Percentiles rank a stretch among this genome's conserved stretches.
These are phyloP conservation scores for Neostethus bicornis DNA, from an alignment of 2,797 vertebrate species.

Conservation along the genomic window DNA sequence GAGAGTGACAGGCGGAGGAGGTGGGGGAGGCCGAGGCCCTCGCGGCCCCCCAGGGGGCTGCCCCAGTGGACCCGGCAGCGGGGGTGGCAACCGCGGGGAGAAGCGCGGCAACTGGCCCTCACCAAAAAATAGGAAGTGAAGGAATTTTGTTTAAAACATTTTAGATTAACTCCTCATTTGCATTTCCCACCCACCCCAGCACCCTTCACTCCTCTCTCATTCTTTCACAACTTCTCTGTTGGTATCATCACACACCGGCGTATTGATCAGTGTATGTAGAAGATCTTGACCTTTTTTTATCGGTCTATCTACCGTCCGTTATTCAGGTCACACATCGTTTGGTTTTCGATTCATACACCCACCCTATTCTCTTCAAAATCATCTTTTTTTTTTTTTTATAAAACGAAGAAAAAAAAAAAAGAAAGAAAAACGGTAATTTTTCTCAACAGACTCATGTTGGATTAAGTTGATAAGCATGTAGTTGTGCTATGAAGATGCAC, in stretches of 20 bases:
- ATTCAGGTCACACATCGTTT: conserved; percentile 65
- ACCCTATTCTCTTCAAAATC: background rate
- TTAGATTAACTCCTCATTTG: conserved; percentile 45
- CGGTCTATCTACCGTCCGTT: conserved; percentile 72
- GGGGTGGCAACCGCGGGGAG: conserved; percentile 79
- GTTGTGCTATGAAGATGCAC: conserved; percentile 60
- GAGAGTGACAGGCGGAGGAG: conserved; percentile 80
- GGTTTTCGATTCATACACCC: conserved; percentile 43
- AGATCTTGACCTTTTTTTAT: conserved; percentile 57
- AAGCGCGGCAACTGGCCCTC: conserved; percentile 88
- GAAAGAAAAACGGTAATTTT: no score
- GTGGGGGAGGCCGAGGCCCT: conserved; percentile 71
- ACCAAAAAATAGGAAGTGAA: conserved; percentile 90
- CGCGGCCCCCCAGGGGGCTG: conserved; percentile 75
- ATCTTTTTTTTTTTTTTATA: no score
- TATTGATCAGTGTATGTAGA: conserved; percentile 75
- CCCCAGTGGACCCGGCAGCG: conserved; percentile 69
- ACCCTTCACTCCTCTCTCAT: conserved; percentile 50
- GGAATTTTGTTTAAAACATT: conserved; percentile 64
- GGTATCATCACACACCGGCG: conserved; percentile 71
- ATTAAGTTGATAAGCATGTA: conserved; percentile 67
- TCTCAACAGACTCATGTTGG: conserved; percentile 39
- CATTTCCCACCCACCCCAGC: conserved; percentile 32
- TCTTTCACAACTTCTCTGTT: conserved; percentile 61
- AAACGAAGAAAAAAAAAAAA: no score